Base-by-base conservation (phyloP, 2,888 invertebrate species). In the Polymixis flavicincta region DNA sequence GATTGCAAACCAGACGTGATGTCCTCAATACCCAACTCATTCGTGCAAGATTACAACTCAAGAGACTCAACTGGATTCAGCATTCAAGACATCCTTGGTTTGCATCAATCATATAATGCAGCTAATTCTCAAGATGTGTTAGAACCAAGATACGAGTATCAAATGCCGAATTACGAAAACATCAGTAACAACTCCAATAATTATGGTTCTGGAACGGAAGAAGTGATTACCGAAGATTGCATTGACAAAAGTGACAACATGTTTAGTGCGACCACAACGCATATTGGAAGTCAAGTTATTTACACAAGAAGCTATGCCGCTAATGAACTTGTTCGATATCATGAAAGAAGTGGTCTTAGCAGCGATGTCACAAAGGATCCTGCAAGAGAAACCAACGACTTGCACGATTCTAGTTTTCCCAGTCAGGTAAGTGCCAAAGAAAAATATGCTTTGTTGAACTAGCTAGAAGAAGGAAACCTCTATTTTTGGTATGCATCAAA, bases 31-130 rank as follows among this genome's bases (percentile, higher is more conserved):
- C 91, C 93, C 50, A 92, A 92, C 82, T 87, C 93, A 9, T 95
- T 94, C 74, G 92, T 91, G 2, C 96, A 95, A 89, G 96, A 96
- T 82, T 96, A 95, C 71, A 96, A 96, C 79, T 96, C 96, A 5
- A 93, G 96, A 86, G 96, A 96, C 83, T 96, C 96, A 0, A 94
- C 93, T 1, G 95, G 95, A 57, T 96, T 96, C 84, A 96, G 95
- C 75, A 96, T 96, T 71, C 96, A 96, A 67, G 96, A 96, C 65
- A 96, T 96, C 64, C 93, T 96, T 45, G 96, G 96, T 9, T 85
- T 96, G 2, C 93, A 95, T 45, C 96, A 96, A 76, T 87, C 94
- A 0, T 96, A 95, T 71, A 92, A 89, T 73, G 80, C 90, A 45
- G 73, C 83, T 5, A 90, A 85, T 73, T 59, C 78, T 72, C 94